Evolutionary conservation across 2,797 vertebrate species (phyloP).

Genomic region (Chelonia mydas): DNA sequence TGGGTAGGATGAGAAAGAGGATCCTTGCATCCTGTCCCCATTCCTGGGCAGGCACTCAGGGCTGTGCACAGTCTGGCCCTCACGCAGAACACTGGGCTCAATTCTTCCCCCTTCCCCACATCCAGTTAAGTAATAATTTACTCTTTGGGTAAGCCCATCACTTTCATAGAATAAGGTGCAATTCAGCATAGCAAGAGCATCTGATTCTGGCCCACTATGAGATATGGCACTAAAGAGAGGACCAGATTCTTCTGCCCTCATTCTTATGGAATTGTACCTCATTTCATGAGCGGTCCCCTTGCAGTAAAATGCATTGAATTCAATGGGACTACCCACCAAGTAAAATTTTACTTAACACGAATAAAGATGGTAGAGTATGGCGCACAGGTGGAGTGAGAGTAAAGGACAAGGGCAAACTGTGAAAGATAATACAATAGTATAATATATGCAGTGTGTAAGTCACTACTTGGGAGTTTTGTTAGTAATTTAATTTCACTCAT

Average conservation of each 20-base stretch:
- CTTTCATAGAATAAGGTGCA: background rate
- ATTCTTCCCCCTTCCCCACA: background rate
- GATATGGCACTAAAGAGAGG: background rate
- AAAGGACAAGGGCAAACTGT: background rate
- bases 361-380: background rate
- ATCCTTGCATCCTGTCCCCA: background rate
- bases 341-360: background rate
- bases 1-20: background rate
- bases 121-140: background rate
- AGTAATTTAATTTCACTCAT: background rate
- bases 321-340: background rate
- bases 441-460: background rate
- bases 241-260: background rate
- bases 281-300: background rate
- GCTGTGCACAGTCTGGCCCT: background rate
- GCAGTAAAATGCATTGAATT: background rate
- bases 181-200: background rate
- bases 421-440: background rate
- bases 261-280: background rate
- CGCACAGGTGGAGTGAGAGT: background rate
- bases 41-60: background rate
- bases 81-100: background rate
- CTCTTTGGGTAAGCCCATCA: background rate
- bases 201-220: background rate
- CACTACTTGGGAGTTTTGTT: background rate